Percentiles rank a stretch among this genome's conserved stretches.
phyloP scores from a whole-genome alignment of 23 tunicate genomes.

The Ascidia mentula region DNA sequence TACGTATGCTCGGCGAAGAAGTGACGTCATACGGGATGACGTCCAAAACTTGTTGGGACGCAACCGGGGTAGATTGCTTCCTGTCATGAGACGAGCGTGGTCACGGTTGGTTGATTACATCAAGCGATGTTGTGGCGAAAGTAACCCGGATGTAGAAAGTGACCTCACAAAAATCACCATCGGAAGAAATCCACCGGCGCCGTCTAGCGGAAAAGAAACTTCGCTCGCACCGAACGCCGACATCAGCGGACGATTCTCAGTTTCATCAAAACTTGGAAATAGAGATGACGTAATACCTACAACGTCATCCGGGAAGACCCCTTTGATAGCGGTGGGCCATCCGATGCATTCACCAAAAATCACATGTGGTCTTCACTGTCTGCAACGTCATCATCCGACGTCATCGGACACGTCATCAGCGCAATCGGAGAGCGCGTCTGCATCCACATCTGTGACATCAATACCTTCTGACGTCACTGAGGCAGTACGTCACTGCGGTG shows the following conservation, averaged over 20 bases:
- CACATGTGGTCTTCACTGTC: not conserved
- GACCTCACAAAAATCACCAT: not conserved
- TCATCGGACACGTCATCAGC: conserved; percentile 1
- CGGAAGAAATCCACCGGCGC: not conserved
- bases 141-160: not conserved
- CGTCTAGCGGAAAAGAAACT: not conserved
- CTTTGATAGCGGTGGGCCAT: not conserved
- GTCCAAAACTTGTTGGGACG: not conserved
- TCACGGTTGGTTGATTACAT: not conserved
- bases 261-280: not conserved
- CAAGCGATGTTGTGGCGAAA: not conserved
- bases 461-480: not conserved
- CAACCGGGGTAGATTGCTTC: not conserved
- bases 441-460: not conserved
- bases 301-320: not conserved
- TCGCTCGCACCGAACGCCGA: not conserved
- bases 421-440: not conserved
- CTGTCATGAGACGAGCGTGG: not conserved
- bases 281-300: not conserved
- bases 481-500: not conserved
- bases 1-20: not conserved
- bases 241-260: not conserved
- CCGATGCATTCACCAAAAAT: not conserved
- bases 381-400: not conserved
- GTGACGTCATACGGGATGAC: not conserved